A percentile compares a stretch with the other conserved stretches of the same genome.
phyloP scores from a whole-genome alignment of 2,113 vertebrate genomes.

The Psittacula cyanocephala region DNA sequence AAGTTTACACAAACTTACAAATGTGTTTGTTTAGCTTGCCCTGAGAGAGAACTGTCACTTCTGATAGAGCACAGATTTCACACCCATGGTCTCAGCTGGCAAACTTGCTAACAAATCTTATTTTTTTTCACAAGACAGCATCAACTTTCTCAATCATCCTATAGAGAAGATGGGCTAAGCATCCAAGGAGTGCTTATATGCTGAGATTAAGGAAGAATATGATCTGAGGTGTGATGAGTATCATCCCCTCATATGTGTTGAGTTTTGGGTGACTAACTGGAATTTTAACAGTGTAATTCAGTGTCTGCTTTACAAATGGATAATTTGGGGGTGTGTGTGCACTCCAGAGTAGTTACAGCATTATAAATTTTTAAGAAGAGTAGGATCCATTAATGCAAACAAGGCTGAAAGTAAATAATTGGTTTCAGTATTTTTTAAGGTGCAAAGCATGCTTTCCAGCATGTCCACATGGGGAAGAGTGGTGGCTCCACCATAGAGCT shows the following conservation, averaged over 20 bases:
- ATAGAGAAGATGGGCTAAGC: not conserved
- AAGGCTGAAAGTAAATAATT: not conserved
- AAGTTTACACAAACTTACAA: not conserved
- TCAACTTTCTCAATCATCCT: not conserved
- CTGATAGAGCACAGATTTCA: not conserved
- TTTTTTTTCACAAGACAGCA: not conserved
- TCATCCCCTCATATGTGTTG: not conserved
- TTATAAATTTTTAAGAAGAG: not conserved
- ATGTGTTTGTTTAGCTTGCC: not conserved
- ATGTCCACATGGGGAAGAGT: not conserved
- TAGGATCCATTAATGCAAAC: not conserved
- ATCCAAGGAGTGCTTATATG: not conserved
- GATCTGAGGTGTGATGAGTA: not conserved
- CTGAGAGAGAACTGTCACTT: not conserved
- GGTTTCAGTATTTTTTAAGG: not conserved
- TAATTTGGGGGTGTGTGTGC: not conserved
- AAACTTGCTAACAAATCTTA: not conserved
- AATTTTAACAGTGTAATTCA: not conserved
- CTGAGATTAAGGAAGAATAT: not conserved
- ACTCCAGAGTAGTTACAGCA: not conserved
- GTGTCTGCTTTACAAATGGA: not conserved
- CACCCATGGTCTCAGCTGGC: fast-evolving
- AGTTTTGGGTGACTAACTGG: not conserved
- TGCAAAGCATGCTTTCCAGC: not conserved
- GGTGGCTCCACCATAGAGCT: not conserved